Percentiles rank a stretch among this genome's conserved stretches.
Conservation (phyloP, 2,888 invertebrate genomes). For the Nephrocerus scutellatus region DNA sequence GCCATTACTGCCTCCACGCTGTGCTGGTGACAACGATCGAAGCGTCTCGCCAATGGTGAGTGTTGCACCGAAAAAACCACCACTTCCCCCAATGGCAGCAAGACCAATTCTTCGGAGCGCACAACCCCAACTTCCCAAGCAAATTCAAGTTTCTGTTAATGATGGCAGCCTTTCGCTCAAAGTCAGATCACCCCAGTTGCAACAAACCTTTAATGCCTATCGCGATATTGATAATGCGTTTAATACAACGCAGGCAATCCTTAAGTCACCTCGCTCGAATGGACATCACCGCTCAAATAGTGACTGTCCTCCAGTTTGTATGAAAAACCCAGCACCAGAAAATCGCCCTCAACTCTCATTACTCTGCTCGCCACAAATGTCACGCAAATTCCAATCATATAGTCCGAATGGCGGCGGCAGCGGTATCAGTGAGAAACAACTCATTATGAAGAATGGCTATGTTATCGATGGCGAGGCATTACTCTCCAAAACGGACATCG, state of each 20-base stretch:
- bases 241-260: conserved; percentile 7
- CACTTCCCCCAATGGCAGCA: conserved; percentile 60
- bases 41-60: conserved; percentile 34
- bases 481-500: conserved; percentile 62
- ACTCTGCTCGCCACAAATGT: conserved; percentile 54
- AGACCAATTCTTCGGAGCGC: conserved; percentile 48
- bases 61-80: conserved; percentile 63
- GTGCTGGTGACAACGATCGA: conserved; percentile 17
- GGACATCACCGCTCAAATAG: conserved; percentile 34
- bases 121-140: conserved; percentile 54
- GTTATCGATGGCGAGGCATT: conserved; percentile 55
- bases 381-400: conserved; percentile 40
- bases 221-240: conserved; percentile 51
- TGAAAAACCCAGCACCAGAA: conserved; percentile 26
- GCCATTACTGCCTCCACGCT: conserved; percentile 38
- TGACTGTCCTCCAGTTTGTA: conserved; percentile 29
- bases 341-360: conserved; percentile 38
- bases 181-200: conserved; percentile 57
- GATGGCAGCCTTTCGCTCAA: conserved; percentile 15
- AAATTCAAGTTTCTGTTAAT: conserved; percentile 26
- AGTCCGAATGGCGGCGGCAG: conserved; percentile 21
- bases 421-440: conserved; percentile 28
- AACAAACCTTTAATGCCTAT: conserved; percentile 54
- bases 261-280: conserved; percentile 32
- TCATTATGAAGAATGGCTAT: conserved; percentile 53